A percentile compares a stretch with the other conserved stretches of the same genome.
Evolutionary conservation across 2,888 invertebrate species (phyloP).

Genomic region (Aleiodes alternator): DNA sequence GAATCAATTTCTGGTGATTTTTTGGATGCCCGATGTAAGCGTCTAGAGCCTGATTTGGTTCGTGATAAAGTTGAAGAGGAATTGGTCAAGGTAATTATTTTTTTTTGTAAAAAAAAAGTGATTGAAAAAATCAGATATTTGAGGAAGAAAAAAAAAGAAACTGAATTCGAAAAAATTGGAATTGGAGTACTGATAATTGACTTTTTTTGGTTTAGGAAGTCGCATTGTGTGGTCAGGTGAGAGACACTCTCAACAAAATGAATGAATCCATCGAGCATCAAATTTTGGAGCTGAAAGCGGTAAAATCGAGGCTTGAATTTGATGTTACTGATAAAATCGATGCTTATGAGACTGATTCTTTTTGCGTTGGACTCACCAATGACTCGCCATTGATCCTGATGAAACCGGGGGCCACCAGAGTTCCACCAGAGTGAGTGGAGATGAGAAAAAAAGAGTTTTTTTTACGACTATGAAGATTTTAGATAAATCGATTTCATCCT

Average conservation of each 20-base stretch:
- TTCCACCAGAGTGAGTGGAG: slow-evolving; percentile 83
- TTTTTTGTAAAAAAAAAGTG: neutral
- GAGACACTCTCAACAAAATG: slow-evolving; percentile 80
- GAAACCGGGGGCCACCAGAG: slow-evolving; percentile 87
- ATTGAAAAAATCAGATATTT: neutral
- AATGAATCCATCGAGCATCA: slow-evolving; percentile 83
- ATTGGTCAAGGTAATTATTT: slow-evolving; percentile 78
- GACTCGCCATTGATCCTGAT: slow-evolving; percentile 84
- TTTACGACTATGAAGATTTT: neutral
- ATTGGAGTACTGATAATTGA: neutral
- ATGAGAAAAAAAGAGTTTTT: slow-evolving; percentile 20
- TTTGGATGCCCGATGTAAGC: slow-evolving; percentile 82
- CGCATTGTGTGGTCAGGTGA: slow-evolving; percentile 83
- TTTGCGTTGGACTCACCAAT: slow-evolving; percentile 83
- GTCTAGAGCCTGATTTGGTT: slow-evolving; percentile 85
- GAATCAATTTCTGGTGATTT: slow-evolving; percentile 88
- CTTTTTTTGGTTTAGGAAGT: slow-evolving; percentile 76
- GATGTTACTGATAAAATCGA: slow-evolving; percentile 95
- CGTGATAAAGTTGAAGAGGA: slow-evolving; percentile 87
- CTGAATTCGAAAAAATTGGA: neutral
- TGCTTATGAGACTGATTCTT: slow-evolving; percentile 85
- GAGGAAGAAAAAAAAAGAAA: neutral
- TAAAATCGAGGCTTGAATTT: slow-evolving; percentile 88
- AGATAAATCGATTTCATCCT: no score
- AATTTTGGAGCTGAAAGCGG: slow-evolving; percentile 84